Evolutionary conservation across 2,888 invertebrate species (phyloP).

Genomic region (Drosophila greeni): DNA sequence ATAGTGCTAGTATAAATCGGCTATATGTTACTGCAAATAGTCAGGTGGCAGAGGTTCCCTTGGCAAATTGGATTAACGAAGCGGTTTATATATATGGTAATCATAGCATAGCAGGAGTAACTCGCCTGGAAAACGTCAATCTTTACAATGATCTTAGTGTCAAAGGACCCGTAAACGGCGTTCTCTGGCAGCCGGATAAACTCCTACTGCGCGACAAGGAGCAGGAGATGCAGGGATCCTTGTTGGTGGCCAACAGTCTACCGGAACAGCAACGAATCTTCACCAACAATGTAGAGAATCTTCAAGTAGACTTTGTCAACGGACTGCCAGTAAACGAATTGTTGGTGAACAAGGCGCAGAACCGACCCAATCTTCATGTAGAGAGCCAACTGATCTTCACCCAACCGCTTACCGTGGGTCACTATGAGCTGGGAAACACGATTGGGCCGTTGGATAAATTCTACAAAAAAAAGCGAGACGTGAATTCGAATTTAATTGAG

Average conservation of each 20-base stretch:
- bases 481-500: conserved; percentile 12
- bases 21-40: conserved; percentile 73
- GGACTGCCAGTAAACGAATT: conserved; percentile 70
- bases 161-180: conserved; percentile 76
- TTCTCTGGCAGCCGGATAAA: conserved; percentile 77
- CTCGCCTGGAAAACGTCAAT: conserved; percentile 71
- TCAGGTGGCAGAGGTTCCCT: conserved; percentile 79
- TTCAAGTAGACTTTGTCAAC: conserved; percentile 71
- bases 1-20: conserved; percentile 76
- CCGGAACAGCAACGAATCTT: conserved; percentile 59
- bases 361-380: conserved; percentile 67
- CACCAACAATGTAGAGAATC: conserved; percentile 69
- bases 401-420: conserved; percentile 58
- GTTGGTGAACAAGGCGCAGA: conserved; percentile 55
- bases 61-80: conserved; percentile 79
- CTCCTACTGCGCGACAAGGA: conserved; percentile 73
- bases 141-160: conserved; percentile 73
- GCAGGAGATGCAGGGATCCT: conserved; percentile 65
- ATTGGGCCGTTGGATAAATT: neutral
- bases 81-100: conserved; percentile 77
- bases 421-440: conserved; percentile 55
- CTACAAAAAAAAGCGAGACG: conserved; percentile 43
- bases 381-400: conserved; percentile 67
- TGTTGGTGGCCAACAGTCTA: conserved; percentile 63
- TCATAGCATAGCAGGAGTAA: conserved; percentile 79